Conservation (phyloP, 2,797 vertebrate species). For the Neomorphus geoffroyi region DNA sequence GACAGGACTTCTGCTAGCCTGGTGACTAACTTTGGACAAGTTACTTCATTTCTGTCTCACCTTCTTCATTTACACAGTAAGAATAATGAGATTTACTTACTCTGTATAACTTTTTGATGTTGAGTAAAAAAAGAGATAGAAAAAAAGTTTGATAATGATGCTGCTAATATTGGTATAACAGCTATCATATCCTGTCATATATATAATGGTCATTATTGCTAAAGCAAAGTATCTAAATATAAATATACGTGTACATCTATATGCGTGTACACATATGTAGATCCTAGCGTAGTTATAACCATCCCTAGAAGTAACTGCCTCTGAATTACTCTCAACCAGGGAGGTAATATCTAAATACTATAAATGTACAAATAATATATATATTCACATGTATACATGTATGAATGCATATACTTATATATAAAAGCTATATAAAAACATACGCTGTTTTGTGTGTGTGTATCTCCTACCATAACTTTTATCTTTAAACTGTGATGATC, state of each 20-base stretch:
- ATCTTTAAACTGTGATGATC: not conserved
- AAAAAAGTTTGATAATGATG: not conserved
- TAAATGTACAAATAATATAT: not conserved
- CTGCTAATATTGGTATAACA: not conserved
- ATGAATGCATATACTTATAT: not conserved
- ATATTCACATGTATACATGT: not conserved
- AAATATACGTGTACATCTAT: not conserved
- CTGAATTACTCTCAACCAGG: not conserved
- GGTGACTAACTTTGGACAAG: not conserved
- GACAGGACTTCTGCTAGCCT: not conserved
- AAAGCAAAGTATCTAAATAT: not conserved
- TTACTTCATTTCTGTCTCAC: not conserved
- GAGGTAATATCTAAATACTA: not conserved
- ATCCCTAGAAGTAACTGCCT: not conserved
- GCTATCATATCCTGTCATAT: too few relatives aligned
- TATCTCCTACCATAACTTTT: not conserved
- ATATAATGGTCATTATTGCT: not conserved
- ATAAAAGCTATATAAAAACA: not conserved
- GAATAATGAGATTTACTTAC: not conserved
- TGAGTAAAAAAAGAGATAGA: not conserved
- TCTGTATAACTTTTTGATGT: not conserved
- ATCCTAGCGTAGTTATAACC: not conserved
- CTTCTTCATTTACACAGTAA: not conserved
- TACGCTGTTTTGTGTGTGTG: not conserved
- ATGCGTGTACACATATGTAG: rapidly evolving